Percentiles rank a stretch among this genome's conserved stretches.
These are phyloP conservation scores for Argynnis bischoffii DNA, from an alignment of 2,888 invertebrate species.

Conservation along the genomic window DNA sequence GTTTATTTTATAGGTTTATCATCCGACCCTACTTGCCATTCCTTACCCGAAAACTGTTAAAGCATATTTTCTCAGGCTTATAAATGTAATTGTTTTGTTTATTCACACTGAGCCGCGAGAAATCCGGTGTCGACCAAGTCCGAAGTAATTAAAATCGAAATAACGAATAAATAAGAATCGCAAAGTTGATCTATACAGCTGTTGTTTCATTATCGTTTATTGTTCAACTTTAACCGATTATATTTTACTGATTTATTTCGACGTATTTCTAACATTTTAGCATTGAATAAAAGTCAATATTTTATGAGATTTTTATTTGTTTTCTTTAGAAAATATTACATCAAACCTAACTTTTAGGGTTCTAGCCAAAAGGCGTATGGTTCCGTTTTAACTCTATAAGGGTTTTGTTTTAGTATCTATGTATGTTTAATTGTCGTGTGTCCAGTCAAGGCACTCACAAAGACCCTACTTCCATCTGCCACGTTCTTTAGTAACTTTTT, in stretches of 20 bases:
- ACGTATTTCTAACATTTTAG: not conserved
- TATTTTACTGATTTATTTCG: not conserved
- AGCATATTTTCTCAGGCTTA: slow-evolving; percentile 29
- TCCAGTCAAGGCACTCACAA: too few relatives aligned
- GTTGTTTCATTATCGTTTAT: slow-evolving; percentile 16
- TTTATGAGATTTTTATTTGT: too few relatives aligned
- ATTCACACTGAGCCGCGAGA: slow-evolving; percentile 33
- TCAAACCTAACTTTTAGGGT: too few relatives aligned
- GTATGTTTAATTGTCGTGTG: too few relatives aligned
- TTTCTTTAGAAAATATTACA: too few relatives aligned
- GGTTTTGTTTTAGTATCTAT: too few relatives aligned
- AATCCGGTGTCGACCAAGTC: slow-evolving; percentile 40
- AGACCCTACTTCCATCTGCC: too few relatives aligned
- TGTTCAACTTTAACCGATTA: slow-evolving; percentile 11
- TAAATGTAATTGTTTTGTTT: slow-evolving; percentile 35
- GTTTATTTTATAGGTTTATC: too few relatives aligned
- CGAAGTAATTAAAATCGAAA: slow-evolving; percentile 48
- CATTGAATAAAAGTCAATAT: not conserved
- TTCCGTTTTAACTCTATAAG: too few relatives aligned
- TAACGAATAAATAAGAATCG: slow-evolving; percentile 43
- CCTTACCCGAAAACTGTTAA: not conserved
- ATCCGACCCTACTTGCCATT: not conserved
- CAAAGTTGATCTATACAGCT: slow-evolving; percentile 11
- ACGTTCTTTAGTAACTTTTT: too few relatives aligned
- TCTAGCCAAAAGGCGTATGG: too few relatives aligned